A percentile compares a stretch with the other conserved stretches of the same genome.
phyloP scores from a whole-genome alignment of 2,113 vertebrate species.

The Pampusana beccarii region DNA sequence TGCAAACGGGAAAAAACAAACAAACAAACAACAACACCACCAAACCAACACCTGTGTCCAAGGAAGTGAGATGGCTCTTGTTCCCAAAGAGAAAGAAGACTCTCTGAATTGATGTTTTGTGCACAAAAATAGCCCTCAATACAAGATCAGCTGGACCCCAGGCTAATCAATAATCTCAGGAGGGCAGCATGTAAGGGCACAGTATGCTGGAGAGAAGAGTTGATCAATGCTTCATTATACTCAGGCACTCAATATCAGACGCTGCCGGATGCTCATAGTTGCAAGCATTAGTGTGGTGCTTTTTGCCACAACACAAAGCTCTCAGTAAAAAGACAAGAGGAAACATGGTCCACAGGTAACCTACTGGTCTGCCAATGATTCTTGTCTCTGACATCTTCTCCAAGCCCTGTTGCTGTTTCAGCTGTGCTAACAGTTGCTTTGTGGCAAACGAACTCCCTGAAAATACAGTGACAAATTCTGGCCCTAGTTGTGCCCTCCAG shows the following conservation, averaged over 20 bases:
- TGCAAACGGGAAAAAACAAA: background rate
- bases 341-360: background rate
- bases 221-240: background rate
- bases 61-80: background rate
- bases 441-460: background rate
- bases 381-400: background rate
- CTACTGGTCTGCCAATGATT: background rate
- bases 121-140: background rate
- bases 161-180: background rate
- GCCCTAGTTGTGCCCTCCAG: background rate
- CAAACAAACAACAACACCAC: background rate
- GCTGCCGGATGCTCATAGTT: background rate
- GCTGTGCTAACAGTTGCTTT: background rate
- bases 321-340: background rate
- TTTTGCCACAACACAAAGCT: background rate
- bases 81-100: background rate
- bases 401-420: background rate
- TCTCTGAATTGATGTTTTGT: background rate
- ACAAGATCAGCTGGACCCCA: background rate
- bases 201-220: background rate
- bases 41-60: background rate
- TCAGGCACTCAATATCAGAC: accelerated
- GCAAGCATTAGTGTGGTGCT: background rate
- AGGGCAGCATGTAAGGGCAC: background rate
- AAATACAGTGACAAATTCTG: background rate